Evolutionary conservation across 1,140 invertebrate species (phyloP).

Genomic region (Agrypnia vestita): DNA sequence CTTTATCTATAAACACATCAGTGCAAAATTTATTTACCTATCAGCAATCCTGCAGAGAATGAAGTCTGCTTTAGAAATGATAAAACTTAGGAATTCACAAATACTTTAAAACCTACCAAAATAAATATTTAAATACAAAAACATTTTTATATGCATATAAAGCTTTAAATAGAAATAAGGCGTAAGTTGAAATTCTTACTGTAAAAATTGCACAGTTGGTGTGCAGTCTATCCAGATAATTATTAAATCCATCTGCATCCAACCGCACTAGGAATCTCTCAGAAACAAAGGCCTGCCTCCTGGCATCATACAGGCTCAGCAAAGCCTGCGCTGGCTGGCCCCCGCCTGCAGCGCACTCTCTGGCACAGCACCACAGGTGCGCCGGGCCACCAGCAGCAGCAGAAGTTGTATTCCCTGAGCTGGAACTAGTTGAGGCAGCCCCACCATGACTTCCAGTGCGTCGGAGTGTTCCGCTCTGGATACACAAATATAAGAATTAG

Average conservation of each 20-base stretch:
- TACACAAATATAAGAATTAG: too few relatives aligned
- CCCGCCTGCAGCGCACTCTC: constrained; percentile 88
- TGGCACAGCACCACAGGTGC: constrained; percentile 90
- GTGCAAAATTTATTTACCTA: too few relatives aligned
- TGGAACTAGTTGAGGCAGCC: constrained; percentile 63
- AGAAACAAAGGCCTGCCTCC: constrained; percentile 81
- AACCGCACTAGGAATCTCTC: constrained; percentile 91
- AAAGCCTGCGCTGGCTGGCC: constrained; percentile 92
- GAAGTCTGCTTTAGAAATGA: too few relatives aligned
- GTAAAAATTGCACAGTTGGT: constrained; percentile 93
- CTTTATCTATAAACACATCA: too few relatives aligned
- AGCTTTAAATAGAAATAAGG: too few relatives aligned
- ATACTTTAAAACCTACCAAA: too few relatives aligned
- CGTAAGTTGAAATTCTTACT: constrained; percentile 68
- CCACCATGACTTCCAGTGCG: constrained; percentile 66
- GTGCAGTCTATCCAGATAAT: constrained; percentile 90
- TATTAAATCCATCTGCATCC: constrained; percentile 91
- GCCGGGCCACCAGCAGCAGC: constrained; percentile 80
- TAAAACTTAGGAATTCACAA: too few relatives aligned
- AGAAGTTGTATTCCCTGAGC: constrained; percentile 55
- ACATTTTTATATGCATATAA: too few relatives aligned
- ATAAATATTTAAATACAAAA: too few relatives aligned
- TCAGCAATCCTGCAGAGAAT: too few relatives aligned
- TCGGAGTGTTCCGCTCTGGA: constrained; percentile 79
- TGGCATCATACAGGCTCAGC: constrained; percentile 89